Base-by-base conservation (phyloP, 2,797 vertebrate genomes). In the Pangasius sanitwongsei region DNA sequence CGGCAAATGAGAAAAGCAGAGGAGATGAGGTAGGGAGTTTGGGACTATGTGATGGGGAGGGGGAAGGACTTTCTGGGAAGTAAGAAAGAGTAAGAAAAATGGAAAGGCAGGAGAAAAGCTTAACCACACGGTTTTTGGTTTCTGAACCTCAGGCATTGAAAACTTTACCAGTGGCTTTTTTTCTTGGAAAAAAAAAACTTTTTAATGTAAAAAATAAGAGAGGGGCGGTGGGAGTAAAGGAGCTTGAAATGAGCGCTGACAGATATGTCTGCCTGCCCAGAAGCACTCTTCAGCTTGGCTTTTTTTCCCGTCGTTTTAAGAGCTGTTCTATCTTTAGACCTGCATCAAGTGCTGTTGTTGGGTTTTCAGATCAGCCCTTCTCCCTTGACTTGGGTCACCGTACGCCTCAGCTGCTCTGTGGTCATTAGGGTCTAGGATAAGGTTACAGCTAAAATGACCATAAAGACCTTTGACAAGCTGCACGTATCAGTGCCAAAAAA, bases 311-410 rank as follows among this genome's bases (percentile, higher is more conserved):
- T 59, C 89, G 94, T 92, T 94, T 93, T 93, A 92, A 94, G 93
- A 93, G 90, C 91, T 86, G 93, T 93, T 94, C 96, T 96, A 96
- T 96, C 93, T 96, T 96, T 96, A 96, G 94, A 81, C 91, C 89
- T 44, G 89, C 93, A 94, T 95, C 89, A 85, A 93, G 90, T 91
- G 90, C 89, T 93, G 93, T 94, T 94, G 94, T 95, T 95, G 93
- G 94, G 91, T 95, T 96, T 95, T 95, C 90, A 94, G 93, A 92
- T 90, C 88, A 31, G 89, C 86, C 87, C 92, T 89, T 94, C 93
- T 94, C 93, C 90, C 93, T 94, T 92, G 93, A 92, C 92, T 91
- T 85, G 89, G 87, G 90, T 93, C 75, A 67, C 78, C 44, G n/a
- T 87, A 48, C 61, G 87, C 87, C 89, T 93, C 91, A 95, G 93